phyloP scores from a whole-genome alignment of 2,888 invertebrate species.

The Pristionchus maxplancki region DNA sequence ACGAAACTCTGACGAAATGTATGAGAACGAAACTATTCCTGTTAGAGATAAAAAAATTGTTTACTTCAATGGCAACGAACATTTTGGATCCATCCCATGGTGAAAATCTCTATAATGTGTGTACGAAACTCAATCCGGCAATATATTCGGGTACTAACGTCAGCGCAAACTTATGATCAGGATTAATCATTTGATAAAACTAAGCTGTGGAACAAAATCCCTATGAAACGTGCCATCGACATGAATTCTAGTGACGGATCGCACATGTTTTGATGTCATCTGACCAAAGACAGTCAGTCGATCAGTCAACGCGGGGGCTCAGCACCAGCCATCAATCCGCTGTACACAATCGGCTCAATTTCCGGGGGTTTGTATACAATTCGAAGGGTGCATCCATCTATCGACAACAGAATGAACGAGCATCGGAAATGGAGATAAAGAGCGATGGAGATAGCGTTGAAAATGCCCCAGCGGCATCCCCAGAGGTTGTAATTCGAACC shows the following conservation, averaged over 20 bases:
- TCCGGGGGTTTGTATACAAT: background rate
- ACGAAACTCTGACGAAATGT: too few species aligned
- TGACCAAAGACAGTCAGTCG: background rate
- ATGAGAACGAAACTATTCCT: too few species aligned
- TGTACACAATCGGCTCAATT: conserved; percentile 8
- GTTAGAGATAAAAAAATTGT: background rate
- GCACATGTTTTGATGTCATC: background rate
- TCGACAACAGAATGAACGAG: background rate
- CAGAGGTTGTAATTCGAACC: background rate
- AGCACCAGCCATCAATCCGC: background rate
- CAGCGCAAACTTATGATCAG: background rate
- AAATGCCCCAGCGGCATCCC: background rate
- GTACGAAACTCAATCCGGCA: background rate
- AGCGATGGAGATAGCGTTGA: background rate
- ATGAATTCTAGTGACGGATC: background rate
- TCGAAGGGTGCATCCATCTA: background rate
- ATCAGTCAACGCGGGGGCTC: background rate
- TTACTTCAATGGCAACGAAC: background rate
- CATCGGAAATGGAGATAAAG: conserved; percentile 8
- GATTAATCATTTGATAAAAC: background rate
- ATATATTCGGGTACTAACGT: background rate
- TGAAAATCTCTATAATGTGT: background rate
- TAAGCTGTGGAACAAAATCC: background rate
- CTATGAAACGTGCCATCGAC: background rate
- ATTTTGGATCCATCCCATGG: background rate